Evolutionary conservation across 2,888 invertebrate genomes (phyloP), one percentile per base, ranked within the genome.

Genomic region (Pachymerium ferrugineum): DNA sequence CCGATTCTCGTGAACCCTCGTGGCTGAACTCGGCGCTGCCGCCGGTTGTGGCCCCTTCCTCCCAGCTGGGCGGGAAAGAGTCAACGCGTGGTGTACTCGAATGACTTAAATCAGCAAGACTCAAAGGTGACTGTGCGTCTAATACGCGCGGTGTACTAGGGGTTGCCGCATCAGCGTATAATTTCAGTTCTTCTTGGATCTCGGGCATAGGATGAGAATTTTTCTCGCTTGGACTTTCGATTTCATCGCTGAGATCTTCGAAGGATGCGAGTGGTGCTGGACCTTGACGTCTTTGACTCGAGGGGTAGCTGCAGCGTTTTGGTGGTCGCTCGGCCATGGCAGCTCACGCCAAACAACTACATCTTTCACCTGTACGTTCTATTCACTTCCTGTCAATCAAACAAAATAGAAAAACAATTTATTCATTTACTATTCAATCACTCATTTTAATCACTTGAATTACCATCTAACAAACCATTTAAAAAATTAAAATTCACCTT

Each of bases 191-290:
- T 80, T 87, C 87, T 67, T 85, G 83, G 76, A 86, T 86, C 76
- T 86, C 86, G 16, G 86, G 87, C 79, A 88, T 81, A 31, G 86
- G 85, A 77, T 78, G 76, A 80, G 80, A 78, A 77, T 73, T 73
- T 73, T 73, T 73, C 35, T 73, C 80, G 76, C 86, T 85, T 77
- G 85, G 83, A 81, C 86, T 88, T 72, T 82, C 82, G 84, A 90
- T 88, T 86, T 91, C 91, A 85, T 92, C 92, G 81, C 90, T 91
- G 83, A 89, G 87, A 86, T 92, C 92, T 87, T 94, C 94, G 85
- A 94, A 93, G 80, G 94, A 94, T 82, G 94, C 94, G 84, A 94
- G 91, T 82, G 94, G 94, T 81, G 94, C 94, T 82, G 93, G 93
- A 82, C 94, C 94, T 2, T 54, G 70, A 12, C 76, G 73, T n/a